Evolutionary conservation across 2,888 invertebrate species (phyloP).

Genomic region (Latrodectus elegans): DNA sequence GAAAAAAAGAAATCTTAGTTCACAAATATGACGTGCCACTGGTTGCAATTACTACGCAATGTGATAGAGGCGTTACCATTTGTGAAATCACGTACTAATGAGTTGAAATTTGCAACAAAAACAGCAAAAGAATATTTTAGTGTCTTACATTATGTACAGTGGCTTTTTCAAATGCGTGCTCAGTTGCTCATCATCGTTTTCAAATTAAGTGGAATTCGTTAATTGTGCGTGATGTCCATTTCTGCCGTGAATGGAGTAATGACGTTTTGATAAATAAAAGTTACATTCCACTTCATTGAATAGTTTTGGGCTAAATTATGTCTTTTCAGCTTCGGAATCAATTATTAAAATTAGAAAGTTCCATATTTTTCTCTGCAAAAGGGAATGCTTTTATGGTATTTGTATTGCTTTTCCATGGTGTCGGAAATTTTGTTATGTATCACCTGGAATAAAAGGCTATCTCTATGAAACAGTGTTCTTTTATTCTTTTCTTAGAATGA

Average conservation of each 20-base stretch:
- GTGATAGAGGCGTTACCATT: slow-evolving; percentile 9
- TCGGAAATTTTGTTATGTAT: slow-evolving; percentile 3
- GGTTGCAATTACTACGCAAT: slow-evolving; percentile 36
- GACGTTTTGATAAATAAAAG: neutral
- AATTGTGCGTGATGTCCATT: neutral
- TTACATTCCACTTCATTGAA: neutral
- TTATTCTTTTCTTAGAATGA: too few species aligned
- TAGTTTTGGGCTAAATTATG: neutral
- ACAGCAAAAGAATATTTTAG: neutral
- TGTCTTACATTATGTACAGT: neutral
- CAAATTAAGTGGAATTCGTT: slow-evolving; percentile 5
- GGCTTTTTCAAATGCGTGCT: neutral
- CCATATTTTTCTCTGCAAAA: too few species aligned
- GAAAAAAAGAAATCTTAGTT: neutral
- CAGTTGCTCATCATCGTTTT: neutral
- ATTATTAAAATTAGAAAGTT: too few species aligned
- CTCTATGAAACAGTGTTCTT: too few species aligned
- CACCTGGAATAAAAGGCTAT: neutral
- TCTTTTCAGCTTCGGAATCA: neutral
- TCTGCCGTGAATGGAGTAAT: neutral
- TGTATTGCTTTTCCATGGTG: neutral
- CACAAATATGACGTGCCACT: slow-evolving; percentile 25
- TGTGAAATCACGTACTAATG: slow-evolving; percentile 28
- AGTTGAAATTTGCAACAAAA: slow-evolving; percentile 10
- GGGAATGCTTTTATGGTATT: too few species aligned